Percentiles rank a stretch among this genome's conserved stretches.
These are phyloP conservation scores for Crocallis elinguaria DNA, from an alignment of 2,888 invertebrate genomes.

Conservation along the genomic window DNA sequence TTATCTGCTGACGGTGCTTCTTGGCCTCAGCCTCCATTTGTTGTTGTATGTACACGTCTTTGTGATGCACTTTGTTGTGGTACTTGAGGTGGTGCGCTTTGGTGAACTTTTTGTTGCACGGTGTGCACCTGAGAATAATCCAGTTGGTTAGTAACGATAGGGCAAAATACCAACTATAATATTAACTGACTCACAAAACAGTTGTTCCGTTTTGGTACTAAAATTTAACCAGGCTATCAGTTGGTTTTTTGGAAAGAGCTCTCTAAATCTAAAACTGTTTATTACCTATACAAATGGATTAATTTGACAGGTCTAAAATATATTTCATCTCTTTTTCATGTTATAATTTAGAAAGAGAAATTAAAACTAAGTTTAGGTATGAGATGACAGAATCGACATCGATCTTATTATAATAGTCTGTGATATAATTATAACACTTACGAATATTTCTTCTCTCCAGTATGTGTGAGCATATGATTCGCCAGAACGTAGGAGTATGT, in stretches of 20 bases:
- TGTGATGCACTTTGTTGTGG: slow-evolving; percentile 83
- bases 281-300: too few relatives aligned
- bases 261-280: too few relatives aligned
- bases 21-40: slow-evolving; percentile 76
- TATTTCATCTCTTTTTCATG: too few relatives aligned
- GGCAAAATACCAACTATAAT: too few relatives aligned
- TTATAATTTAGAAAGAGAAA: too few relatives aligned
- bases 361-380: too few relatives aligned
- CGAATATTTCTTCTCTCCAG: slow-evolving; percentile 82
- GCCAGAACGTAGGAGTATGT: slow-evolving; percentile 81
- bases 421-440: slow-evolving; percentile 56
- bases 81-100: slow-evolving; percentile 81
- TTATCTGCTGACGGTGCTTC: slow-evolving; percentile 74
- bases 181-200: too few relatives aligned
- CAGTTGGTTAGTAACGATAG: not conserved
- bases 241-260: too few relatives aligned
- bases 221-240: too few relatives aligned
- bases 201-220: too few relatives aligned
- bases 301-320: too few relatives aligned
- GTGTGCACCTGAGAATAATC: slow-evolving; percentile 57
- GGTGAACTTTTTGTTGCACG: slow-evolving; percentile 82
- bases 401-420: not conserved
- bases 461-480: slow-evolving; percentile 82
- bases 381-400: too few relatives aligned
- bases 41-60: slow-evolving; percentile 76